These are phyloP conservation scores for Pseudomugil tenellus DNA, from an alignment of 2,797 vertebrate genomes.

Conservation along the genomic window DNA sequence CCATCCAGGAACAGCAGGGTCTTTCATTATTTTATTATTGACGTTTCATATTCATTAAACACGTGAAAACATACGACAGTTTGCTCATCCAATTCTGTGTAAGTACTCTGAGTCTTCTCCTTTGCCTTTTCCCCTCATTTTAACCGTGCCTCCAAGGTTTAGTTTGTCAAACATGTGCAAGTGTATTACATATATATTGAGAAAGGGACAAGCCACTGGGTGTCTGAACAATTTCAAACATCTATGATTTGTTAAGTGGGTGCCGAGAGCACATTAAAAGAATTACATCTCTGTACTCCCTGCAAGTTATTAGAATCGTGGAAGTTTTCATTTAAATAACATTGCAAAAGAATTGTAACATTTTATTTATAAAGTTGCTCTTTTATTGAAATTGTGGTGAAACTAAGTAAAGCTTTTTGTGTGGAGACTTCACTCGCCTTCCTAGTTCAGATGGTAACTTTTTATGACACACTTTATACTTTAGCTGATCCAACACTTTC, in stretches of 20 bases:
- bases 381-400: not conserved
- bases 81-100: constrained; percentile 15
- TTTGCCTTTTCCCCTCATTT: not conserved
- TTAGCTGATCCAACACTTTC: too few relatives aligned
- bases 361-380: not conserved
- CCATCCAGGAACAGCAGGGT: constrained; percentile 2
- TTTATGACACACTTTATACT: too few relatives aligned
- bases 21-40: constrained; percentile 1
- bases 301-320: not conserved
- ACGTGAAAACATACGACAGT: not conserved
- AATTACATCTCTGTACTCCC: not conserved
- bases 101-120: not conserved
- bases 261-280: not conserved
- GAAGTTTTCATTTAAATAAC: not conserved
- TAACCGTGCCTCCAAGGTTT: too few relatives aligned
- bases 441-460: too few relatives aligned
- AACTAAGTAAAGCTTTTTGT: not conserved
- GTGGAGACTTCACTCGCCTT: too few relatives aligned
- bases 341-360: not conserved
- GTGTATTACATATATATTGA: too few relatives aligned
- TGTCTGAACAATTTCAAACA: not conserved
- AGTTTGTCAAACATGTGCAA: too few relatives aligned
- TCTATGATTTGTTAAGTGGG: not conserved
- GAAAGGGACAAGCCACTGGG: too few relatives aligned
- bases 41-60: not conserved